Evolutionary conservation across 2,797 vertebrate genomes (phyloP).

Genomic region (Synaphobranchus kaupii): DNA sequence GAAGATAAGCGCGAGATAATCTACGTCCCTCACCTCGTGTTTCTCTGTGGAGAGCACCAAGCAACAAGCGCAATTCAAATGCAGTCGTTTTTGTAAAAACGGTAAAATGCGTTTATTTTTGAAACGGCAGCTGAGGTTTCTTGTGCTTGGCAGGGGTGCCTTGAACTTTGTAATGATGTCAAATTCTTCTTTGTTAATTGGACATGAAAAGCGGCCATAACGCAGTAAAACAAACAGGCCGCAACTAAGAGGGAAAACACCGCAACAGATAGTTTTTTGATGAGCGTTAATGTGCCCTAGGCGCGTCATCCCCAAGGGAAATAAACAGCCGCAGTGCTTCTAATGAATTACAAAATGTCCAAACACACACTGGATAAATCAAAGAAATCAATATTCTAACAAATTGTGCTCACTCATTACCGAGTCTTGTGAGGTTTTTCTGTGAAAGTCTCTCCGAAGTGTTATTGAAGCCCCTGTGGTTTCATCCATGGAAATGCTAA

Average conservation of each 20-base stretch:
- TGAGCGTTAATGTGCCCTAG: conserved; percentile 72
- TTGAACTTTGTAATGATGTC: background rate
- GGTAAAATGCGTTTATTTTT: conserved; percentile 57
- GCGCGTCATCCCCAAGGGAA: conserved; percentile 67
- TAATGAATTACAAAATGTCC: conserved; percentile 59
- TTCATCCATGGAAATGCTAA: background rate
- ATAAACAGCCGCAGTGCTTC: conserved; percentile 73
- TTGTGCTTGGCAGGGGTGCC: background rate
- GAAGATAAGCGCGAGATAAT: background rate
- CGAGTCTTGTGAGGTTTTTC: background rate
- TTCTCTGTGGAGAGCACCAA: conserved; percentile 41
- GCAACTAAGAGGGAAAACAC: conserved; percentile 39
- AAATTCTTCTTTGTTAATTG: conserved; percentile 57
- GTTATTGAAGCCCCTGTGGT: background rate
- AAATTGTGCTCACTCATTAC: conserved; percentile 39
- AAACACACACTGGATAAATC: conserved; percentile 50
- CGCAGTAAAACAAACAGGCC: conserved; percentile 45
- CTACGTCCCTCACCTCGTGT: conserved; percentile 30
- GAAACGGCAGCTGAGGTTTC: conserved; percentile 40
- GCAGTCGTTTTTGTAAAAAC: conserved; percentile 51
- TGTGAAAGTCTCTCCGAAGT: background rate
- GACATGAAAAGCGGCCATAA: conserved; percentile 64
- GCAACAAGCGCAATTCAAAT: background rate
- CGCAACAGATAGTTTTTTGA: conserved; percentile 48
- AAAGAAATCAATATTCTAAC: conserved; percentile 42